Percentiles rank a stretch among this genome's conserved stretches.
Evolutionary conservation across 2,888 invertebrate species (phyloP).

Genomic region (Incurvaria masculella): DNA sequence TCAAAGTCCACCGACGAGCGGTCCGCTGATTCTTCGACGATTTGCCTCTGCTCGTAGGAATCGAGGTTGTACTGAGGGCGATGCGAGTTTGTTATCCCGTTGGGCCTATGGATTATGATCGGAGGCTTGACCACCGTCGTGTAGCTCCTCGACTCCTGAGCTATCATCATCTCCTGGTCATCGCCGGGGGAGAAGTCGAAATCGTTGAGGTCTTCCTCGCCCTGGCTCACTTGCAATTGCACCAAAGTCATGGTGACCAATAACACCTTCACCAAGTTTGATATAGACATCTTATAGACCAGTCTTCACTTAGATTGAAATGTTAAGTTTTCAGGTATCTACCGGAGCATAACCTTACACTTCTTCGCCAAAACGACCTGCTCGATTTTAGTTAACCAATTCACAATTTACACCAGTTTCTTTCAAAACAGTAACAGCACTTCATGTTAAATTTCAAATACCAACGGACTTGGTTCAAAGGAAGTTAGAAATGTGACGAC

Average conservation of each 20-base stretch:
- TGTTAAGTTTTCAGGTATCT: no score
- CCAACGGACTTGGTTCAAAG: no score
- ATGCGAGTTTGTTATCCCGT: slow-evolving; percentile 44
- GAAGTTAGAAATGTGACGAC: no score
- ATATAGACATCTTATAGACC: no score
- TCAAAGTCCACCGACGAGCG: slow-evolving; percentile 19
- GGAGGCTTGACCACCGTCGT: slow-evolving; percentile 35
- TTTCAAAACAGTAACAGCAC: no score
- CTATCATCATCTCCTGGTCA: slow-evolving; percentile 37
- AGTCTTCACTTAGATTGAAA: no score
- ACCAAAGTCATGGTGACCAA: background rate
- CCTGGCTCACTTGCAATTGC: slow-evolving; percentile 15
- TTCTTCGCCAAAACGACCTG: no score
- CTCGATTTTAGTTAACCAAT: no score
- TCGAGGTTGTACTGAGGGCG: slow-evolving; percentile 46
- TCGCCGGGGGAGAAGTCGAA: slow-evolving; percentile 30
- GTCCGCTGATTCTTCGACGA: slow-evolving; percentile 10
- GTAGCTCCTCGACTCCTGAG: slow-evolving; percentile 43
- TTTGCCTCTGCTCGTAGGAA: slow-evolving; percentile 30
- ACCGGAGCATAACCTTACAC: no score
- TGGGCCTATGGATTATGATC: slow-evolving; percentile 18
- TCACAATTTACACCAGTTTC: no score
- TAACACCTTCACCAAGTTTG: background rate
- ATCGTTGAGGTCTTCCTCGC: slow-evolving; percentile 33
- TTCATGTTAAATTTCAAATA: no score